Percentiles rank a stretch among this genome's conserved stretches.
These are phyloP conservation scores for Hypocryptadius cinnamomeus DNA, from an alignment of 2,113 vertebrate genomes.

Conservation along the genomic window DNA sequence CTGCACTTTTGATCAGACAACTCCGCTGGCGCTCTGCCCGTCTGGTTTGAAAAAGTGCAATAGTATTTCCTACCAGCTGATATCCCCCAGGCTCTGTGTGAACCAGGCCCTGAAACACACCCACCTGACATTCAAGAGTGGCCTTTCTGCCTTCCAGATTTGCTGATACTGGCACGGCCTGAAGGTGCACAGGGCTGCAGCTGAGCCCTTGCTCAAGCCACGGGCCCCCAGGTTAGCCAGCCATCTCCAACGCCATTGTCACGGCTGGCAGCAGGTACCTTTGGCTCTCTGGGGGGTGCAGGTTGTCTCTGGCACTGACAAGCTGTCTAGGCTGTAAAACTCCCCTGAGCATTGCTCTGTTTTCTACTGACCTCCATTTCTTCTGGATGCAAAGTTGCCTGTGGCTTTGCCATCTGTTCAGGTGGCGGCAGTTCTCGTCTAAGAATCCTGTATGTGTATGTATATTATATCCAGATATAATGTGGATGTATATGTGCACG, in stretches of 20 bases:
- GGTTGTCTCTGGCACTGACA: neutral
- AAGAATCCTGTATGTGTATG: neutral
- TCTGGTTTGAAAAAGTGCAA: too few species aligned
- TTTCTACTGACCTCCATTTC: neutral
- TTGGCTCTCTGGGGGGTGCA: neutral
- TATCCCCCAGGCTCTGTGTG: neutral
- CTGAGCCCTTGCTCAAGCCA: neutral
- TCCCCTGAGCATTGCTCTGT: neutral
- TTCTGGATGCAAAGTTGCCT: neutral
- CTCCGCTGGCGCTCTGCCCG: too few species aligned
- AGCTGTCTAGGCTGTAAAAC: neutral
- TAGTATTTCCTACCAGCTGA: neutral
- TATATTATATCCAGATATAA: neutral
- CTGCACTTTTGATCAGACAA: neutral
- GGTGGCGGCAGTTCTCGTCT: neutral
- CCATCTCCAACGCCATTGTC: neutral
- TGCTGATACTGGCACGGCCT: neutral
- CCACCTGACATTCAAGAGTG: neutral
- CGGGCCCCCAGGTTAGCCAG: neutral
- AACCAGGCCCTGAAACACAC: neutral
- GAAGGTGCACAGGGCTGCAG: neutral
- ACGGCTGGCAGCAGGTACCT: neutral
- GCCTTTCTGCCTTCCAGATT: neutral
- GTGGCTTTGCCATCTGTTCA: conserved; percentile 10
- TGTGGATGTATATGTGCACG: neutral